Evolutionary conservation across 2,888 invertebrate genomes (phyloP).

Genomic region (Patella pellucida): DNA sequence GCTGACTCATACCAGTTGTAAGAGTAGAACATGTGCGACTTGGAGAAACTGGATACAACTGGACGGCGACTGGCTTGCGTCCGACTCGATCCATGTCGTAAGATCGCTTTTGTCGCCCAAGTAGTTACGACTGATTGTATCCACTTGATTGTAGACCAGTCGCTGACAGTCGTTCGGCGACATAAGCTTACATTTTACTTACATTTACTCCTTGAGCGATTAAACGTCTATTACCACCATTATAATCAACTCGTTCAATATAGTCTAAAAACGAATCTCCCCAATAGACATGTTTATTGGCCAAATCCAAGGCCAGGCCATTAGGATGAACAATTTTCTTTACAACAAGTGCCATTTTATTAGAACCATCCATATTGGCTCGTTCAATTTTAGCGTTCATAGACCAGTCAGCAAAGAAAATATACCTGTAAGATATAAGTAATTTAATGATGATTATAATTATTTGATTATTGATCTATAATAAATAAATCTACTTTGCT

Average conservation of each 20-base stretch:
- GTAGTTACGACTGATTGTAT: no score
- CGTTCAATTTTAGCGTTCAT: constrained; percentile 83
- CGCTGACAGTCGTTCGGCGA: no score
- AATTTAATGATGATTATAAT: no score
- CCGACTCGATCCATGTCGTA: no score
- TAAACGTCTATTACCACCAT: constrained; percentile 75
- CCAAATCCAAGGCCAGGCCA: constrained; percentile 84
- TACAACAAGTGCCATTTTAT: constrained; percentile 77
- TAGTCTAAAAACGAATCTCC: constrained; percentile 79
- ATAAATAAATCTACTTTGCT: no score
- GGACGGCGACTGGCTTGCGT: no score
- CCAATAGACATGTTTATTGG: constrained; percentile 85
- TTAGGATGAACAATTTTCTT: constrained; percentile 85
- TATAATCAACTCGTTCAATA: constrained; percentile 81
- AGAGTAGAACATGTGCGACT: no score
- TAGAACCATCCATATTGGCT: constrained; percentile 86
- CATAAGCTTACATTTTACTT: constrained; percentile 21
- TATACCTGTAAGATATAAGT: constrained; percentile 74
- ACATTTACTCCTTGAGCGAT: constrained; percentile 40
- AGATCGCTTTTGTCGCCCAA: no score
- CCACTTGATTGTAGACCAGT: no score
- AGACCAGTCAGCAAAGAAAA: constrained; percentile 94
- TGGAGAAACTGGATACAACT: no score
- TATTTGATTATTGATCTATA: no score
- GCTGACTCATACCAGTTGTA: no score